Conservation (phyloP, 2,797 vertebrate genomes). For the Arrhamphus sclerolepis region DNA sequence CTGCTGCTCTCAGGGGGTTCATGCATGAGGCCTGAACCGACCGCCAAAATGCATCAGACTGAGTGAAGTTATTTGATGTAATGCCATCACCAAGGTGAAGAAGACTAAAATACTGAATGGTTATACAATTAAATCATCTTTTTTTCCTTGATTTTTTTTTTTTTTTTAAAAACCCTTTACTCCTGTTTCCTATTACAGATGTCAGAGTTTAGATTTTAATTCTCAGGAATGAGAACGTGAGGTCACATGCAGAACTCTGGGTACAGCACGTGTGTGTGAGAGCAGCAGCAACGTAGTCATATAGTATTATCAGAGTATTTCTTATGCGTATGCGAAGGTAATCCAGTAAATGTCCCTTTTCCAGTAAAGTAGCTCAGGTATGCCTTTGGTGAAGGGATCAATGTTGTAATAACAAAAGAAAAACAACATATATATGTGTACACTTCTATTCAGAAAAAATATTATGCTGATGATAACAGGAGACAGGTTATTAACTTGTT, state of each 20-base stretch:
- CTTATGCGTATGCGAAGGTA: slow-evolving; percentile 4
- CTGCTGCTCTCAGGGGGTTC: slow-evolving; percentile 25
- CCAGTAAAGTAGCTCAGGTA: not conserved
- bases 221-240: slow-evolving; percentile 28
- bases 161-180: slow-evolving; percentile 39
- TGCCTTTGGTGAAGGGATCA: slow-evolving; percentile 28
- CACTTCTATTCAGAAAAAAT: too few relatives aligned
- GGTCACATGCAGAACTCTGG: slow-evolving; percentile 28
- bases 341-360: not conserved
- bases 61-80: slow-evolving; percentile 57
- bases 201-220: slow-evolving; percentile 45
- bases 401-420: slow-evolving; percentile 8
- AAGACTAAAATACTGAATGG: slow-evolving; percentile 45
- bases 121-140: slow-evolving; percentile 53
- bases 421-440: too few relatives aligned
- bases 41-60: slow-evolving; percentile 29
- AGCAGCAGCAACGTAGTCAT: slow-evolving; percentile 10
- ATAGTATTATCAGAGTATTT: slow-evolving; percentile 2
- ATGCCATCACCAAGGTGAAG: slow-evolving; percentile 51
- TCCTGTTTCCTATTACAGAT: slow-evolving; percentile 47
- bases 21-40: slow-evolving; percentile 25
- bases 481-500: too few relatives aligned
- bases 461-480: too few relatives aligned
- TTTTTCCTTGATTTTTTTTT: too few relatives aligned
- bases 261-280: slow-evolving; percentile 22